phyloP scores from a whole-genome alignment of 2,888 invertebrate genomes.

The Lithophane socia region DNA sequence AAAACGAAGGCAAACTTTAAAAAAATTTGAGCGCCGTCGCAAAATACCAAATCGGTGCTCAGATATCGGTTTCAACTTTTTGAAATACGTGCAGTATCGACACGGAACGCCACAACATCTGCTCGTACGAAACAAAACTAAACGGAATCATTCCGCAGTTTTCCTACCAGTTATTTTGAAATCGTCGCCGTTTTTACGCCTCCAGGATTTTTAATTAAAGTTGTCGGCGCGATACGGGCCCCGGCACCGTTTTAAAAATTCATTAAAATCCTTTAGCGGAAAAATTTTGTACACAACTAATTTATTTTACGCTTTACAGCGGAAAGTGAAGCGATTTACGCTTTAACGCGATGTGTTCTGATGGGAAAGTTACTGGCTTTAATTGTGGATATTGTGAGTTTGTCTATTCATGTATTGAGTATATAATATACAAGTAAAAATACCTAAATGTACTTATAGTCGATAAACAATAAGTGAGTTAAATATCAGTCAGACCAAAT shows the following conservation, averaged over 20 bases:
- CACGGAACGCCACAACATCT: constrained; percentile 64
- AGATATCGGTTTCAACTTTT: constrained; percentile 41
- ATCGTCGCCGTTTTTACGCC: constrained; percentile 80
- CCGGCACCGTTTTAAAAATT: constrained; percentile 80
- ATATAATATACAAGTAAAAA: not conserved
- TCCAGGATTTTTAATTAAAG: constrained; percentile 84
- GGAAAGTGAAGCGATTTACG: constrained; percentile 60
- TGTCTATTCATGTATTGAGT: not conserved
- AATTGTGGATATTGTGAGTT: constrained; percentile 33
- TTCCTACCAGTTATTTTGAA: constrained; percentile 78
- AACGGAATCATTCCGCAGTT: constrained; percentile 72
- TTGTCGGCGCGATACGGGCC: constrained; percentile 77
- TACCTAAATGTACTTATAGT: not conserved
- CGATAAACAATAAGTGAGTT: not conserved
- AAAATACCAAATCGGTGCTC: constrained; percentile 2
- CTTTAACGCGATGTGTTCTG: constrained; percentile 50
- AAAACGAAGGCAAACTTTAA: not conserved
- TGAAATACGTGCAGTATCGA: constrained; percentile 34
- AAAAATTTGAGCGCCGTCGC: not conserved
- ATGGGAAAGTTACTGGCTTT: constrained; percentile 49
- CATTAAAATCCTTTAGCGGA: constrained; percentile 79
- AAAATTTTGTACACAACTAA: constrained; percentile 76
- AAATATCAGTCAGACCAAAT: not conserved
- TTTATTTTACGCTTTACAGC: constrained; percentile 66
- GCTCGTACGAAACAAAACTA: constrained; percentile 73